A percentile compares a stretch with the other conserved stretches of the same genome.
Evolutionary conservation across 1,140 invertebrate species (phyloP).

Genomic region (Eumaeus atala): DNA sequence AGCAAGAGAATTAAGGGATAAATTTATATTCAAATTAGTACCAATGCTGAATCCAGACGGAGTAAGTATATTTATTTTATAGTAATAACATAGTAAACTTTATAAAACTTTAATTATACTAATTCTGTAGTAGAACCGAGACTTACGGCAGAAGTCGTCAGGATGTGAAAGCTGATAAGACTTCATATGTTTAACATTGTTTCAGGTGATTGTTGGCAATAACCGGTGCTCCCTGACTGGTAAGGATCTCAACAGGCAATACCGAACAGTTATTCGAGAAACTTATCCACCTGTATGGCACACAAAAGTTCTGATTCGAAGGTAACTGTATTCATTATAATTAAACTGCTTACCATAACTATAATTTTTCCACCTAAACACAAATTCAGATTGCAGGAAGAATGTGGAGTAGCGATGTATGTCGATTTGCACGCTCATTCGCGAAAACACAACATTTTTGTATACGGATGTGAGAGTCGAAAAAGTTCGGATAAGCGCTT

Average conservation of each 20-base stretch:
- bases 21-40: slow-evolving; percentile 96
- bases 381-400: slow-evolving; percentile 84
- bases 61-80: slow-evolving; percentile 69
- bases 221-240: slow-evolving; percentile 92
- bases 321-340: slow-evolving; percentile 62
- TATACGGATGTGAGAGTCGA: slow-evolving; percentile 95
- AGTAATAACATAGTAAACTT: not conserved
- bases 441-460: slow-evolving; percentile 94
- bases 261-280: slow-evolving; percentile 89
- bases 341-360: slow-evolving; percentile 4
- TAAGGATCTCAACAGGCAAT: slow-evolving; percentile 91
- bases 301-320: slow-evolving; percentile 90
- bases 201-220: slow-evolving; percentile 88
- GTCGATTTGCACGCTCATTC: slow-evolving; percentile 98
- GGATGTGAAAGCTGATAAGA: too few species aligned
- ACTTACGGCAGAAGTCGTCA: too few species aligned
- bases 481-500: slow-evolving; percentile 84
- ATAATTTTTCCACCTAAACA: slow-evolving; percentile 21
- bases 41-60: slow-evolving; percentile 98
- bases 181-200: slow-evolving; percentile 14
- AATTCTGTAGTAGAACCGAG: too few species aligned
- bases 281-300: slow-evolving; percentile 96
- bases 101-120: too few species aligned
- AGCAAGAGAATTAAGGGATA: slow-evolving; percentile 88
- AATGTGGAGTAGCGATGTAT: slow-evolving; percentile 93